These are phyloP conservation scores for Trachelipus rathkii DNA, from an alignment of 1,140 invertebrate genomes.

Conservation along the genomic window DNA sequence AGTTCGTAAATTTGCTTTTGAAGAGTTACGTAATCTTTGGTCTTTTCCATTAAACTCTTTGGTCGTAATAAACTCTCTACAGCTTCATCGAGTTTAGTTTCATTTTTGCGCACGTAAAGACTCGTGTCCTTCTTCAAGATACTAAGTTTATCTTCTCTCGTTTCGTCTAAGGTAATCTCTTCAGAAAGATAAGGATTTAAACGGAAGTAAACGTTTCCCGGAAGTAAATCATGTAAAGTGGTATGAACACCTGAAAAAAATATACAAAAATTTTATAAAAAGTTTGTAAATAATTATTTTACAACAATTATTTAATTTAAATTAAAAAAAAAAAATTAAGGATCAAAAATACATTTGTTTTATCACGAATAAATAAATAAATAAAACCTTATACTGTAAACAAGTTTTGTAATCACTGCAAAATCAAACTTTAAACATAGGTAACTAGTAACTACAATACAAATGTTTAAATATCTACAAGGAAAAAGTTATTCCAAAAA, in stretches of 20 bases:
- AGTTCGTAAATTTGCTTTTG: background rate
- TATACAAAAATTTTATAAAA: background rate
- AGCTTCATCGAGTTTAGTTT: constrained; percentile 51
- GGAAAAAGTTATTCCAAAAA: no score
- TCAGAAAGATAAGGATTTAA: constrained; percentile 87
- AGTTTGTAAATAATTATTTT: no score
- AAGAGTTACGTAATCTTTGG: background rate
- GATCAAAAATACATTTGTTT: no score
- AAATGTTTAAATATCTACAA: no score
- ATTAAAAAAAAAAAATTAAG: no score
- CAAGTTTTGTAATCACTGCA: no score
- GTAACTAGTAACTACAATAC: no score
- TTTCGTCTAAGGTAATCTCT: constrained; percentile 77
- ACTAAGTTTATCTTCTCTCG: constrained; percentile 58
- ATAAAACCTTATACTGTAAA: no score
- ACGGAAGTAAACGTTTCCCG: constrained; percentile 72
- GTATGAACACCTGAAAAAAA: constrained; percentile 66
- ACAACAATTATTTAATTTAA: no score
- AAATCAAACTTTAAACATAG: no score
- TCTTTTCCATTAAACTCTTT: constrained; percentile 21
- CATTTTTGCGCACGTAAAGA: constrained; percentile 57
- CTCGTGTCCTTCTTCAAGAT: constrained; percentile 54
- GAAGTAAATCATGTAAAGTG: constrained; percentile 74
- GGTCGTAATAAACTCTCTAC: constrained; percentile 18
- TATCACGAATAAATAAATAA: no score